Evolutionary conservation across 1,140 invertebrate species (phyloP).

Genomic region (Drosophila miranda): DNA sequence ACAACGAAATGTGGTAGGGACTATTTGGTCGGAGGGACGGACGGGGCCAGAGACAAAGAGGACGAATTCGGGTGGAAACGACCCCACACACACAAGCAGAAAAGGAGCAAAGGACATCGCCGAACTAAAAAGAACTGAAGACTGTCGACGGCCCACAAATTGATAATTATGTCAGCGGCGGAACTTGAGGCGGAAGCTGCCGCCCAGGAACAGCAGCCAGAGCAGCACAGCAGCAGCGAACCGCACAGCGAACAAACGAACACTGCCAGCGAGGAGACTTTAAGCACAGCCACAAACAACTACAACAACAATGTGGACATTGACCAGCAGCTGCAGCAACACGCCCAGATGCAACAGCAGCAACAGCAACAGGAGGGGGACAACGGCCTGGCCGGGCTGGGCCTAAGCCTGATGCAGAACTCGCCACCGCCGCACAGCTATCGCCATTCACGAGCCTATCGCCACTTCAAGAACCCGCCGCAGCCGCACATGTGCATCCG

Average conservation of each 20-base stretch:
- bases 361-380: constrained; percentile 48
- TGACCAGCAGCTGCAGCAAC: constrained; percentile 48
- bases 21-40: constrained; percentile 11
- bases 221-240: constrained; percentile 39
- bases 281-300: constrained; percentile 25
- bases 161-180: constrained; percentile 58
- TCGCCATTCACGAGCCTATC: constrained; percentile 84
- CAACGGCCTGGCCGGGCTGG: constrained; percentile 48
- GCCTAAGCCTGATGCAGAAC: constrained; percentile 70
- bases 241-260: constrained; percentile 41
- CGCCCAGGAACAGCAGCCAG: constrained; percentile 54
- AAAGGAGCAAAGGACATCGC: constrained; percentile 28
- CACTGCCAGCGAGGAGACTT: constrained; percentile 62
- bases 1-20: constrained; percentile 51
- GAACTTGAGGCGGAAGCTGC: constrained; percentile 65
- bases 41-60: constrained; percentile 22
- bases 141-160: constrained; percentile 40
- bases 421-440: constrained; percentile 80
- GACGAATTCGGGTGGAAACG: constrained; percentile 20
- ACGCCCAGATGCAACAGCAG: constrained; percentile 41
- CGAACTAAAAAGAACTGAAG: constrained; percentile 42
- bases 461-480: constrained; percentile 88
- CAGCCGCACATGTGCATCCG: constrained; percentile 90
- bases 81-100: neutral
- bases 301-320: constrained; percentile 40